Evolutionary conservation across 2,113 vertebrate genomes (phyloP).

Genomic region (Argyrosomus japonicus): DNA sequence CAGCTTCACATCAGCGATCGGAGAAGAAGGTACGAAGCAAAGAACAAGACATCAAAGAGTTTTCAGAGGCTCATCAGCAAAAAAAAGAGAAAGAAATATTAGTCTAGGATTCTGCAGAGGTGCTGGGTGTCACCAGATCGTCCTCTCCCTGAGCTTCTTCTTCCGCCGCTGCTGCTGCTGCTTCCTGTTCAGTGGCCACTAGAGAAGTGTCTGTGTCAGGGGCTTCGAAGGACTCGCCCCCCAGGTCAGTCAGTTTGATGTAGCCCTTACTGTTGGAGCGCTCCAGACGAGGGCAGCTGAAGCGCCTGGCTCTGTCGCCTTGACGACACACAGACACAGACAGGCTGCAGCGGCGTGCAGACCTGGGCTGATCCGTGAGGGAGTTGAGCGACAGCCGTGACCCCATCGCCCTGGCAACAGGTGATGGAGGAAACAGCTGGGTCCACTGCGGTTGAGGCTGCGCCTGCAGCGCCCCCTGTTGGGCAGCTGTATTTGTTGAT

Average conservation of each 20-base stretch:
- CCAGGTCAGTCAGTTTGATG: conserved; percentile 88
- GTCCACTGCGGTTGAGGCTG: conserved; percentile 74
- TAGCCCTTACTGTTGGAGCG: conserved; percentile 94
- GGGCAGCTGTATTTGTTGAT: conserved; percentile 83
- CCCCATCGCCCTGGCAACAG: conserved; percentile 72
- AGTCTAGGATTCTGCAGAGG: conserved; percentile 70
- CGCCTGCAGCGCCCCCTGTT: conserved; percentile 74
- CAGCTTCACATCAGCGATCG: conserved; percentile 42
- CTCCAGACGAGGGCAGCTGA: conserved; percentile 89
- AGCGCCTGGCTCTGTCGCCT: conserved; percentile 81
- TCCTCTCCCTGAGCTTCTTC: conserved; percentile 71
- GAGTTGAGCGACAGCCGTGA: conserved; percentile 82
- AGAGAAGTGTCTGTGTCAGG: conserved; percentile 78
- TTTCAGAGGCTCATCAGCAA: conserved; percentile 47
- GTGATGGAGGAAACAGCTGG: conserved; percentile 80
- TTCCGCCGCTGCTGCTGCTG: conserved; percentile 65
- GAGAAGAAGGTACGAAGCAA: conserved; percentile 52
- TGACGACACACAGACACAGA: conserved; percentile 74
- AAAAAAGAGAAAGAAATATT: not conserved
- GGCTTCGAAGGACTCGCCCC: conserved; percentile 90
- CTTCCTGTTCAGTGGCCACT: conserved; percentile 72
- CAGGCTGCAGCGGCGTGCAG: conserved; percentile 77
- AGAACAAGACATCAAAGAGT: conserved; percentile 80
- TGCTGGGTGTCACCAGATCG: conserved; percentile 39
- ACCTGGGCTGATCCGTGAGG: conserved; percentile 81